A percentile compares a stretch with the other conserved stretches of the same genome.
phyloP scores from a whole-genome alignment of 2,797 vertebrate species.

The Malurus splendens region DNA sequence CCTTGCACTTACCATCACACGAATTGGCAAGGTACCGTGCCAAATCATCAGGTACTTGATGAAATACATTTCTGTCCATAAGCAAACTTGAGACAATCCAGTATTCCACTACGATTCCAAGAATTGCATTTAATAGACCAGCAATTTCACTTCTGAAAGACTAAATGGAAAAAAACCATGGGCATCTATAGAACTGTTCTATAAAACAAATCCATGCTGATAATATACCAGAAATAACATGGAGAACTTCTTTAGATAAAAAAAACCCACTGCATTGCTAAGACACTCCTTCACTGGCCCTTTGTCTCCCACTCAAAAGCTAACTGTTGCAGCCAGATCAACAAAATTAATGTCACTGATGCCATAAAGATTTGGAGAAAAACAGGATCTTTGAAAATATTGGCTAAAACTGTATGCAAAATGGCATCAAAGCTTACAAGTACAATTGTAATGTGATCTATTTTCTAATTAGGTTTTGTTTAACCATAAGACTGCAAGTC shows the following conservation, averaged over 20 bases:
- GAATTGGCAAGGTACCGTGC: slow-evolving; percentile 79
- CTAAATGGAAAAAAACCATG: slow-evolving; percentile 22
- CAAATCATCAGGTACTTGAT: slow-evolving; percentile 79
- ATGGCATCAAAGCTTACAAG: neutral
- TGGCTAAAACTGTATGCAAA: neutral
- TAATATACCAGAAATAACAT: neutral
- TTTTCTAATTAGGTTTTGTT: neutral
- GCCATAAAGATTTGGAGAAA: neutral
- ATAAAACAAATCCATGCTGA: neutral
- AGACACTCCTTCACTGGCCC: neutral
- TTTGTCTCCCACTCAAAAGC: neutral
- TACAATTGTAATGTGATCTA: neutral
- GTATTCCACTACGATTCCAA: slow-evolving; percentile 85
- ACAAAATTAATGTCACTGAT: neutral
- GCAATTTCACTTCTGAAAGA: slow-evolving; percentile 72
- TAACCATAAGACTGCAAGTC: neutral
- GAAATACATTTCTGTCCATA: slow-evolving; percentile 78
- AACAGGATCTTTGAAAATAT: neutral
- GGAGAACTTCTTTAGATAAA: neutral
- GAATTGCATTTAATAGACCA: slow-evolving; percentile 76
- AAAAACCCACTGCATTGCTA: neutral
- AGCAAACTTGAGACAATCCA: slow-evolving; percentile 85
- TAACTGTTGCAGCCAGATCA: neutral
- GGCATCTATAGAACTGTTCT: neutral
- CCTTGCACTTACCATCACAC: slow-evolving; percentile 79